Evolutionary conservation across 2,113 vertebrate genomes (phyloP), one percentile per base, ranked within the genome.

Genomic region (Paedocypris sp.): DNA sequence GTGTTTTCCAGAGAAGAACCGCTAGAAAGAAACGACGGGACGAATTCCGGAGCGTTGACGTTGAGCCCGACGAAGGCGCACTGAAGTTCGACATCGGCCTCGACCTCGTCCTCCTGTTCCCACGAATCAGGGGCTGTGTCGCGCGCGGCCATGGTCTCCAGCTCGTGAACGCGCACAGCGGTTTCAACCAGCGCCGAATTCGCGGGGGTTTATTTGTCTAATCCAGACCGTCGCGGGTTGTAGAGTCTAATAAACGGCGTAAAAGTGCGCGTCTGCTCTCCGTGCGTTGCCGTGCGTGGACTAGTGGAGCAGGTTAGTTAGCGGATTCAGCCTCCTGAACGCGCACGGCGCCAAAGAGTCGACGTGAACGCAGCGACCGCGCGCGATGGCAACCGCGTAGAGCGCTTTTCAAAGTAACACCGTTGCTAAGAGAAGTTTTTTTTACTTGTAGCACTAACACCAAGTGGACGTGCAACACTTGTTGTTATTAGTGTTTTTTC

Each of bases 41-140:
- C 90, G 70, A 97, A 97, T 75, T 90, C 91, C 48, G 91, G 83
- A 76, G 94, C 94, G 80, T 98, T 95, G 62, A 96, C 92, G 81
- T 95, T 97, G 59, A 98, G 91, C 60, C 85, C 84, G 73, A 85
- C 89, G 74, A 97, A 92, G 74, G 93, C 88, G 73, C 83, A 76
- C 45, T 86, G 88, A 59, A 96, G 87, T 59, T 75, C 87, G 75
- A 87, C 80, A 66, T 88, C 81, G 83, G 87, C 84, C 87, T 96
- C 94, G 77, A 88, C 85, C 77, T 88, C 85, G 69, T 92, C 94
- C 80, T 92, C 89, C 84, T 92, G 91, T 73, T 97, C 94, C 94
- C 94, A 98, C 72, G 91, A 95, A 88, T 98, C 94, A 32, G 94
- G 94, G 73, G 94, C 94, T 67, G 91, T 89, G 82, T 98, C 94